phyloP scores from a whole-genome alignment of 2,113 vertebrate species.

The Cisticola juncidis region DNA sequence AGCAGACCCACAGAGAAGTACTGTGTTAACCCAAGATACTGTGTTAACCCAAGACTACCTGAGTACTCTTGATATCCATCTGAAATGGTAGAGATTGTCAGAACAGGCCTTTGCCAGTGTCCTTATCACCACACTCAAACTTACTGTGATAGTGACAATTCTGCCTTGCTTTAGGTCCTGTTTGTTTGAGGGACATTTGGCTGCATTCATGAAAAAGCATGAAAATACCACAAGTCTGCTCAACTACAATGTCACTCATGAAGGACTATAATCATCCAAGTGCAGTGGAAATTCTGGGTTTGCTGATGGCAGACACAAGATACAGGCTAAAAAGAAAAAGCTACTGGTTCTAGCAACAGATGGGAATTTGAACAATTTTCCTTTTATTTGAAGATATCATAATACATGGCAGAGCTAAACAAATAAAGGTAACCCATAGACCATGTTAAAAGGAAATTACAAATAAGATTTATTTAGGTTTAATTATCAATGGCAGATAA shows the following conservation, averaged over 20 bases:
- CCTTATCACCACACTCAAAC: background rate
- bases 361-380: background rate
- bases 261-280: background rate
- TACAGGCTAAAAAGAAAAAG: background rate
- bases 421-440: background rate
- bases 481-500: background rate
- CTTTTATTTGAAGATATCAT: background rate
- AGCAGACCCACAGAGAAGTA: background rate
- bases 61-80: background rate
- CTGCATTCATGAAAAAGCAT: background rate
- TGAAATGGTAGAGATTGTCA: background rate
- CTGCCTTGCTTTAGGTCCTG: background rate
- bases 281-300: background rate
- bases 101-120: background rate
- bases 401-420: background rate
- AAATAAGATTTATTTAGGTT: background rate
- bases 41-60: background rate
- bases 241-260: background rate
- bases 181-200: background rate
- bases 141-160: background rate
- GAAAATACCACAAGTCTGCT: background rate
- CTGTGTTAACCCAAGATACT: background rate
- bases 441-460: slow-evolving; percentile 28
- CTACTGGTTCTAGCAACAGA: background rate
- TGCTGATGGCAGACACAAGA: background rate